Conservation (phyloP, 2,113 vertebrate genomes). For the Sinocyclocheilus anshuiensis region DNA sequence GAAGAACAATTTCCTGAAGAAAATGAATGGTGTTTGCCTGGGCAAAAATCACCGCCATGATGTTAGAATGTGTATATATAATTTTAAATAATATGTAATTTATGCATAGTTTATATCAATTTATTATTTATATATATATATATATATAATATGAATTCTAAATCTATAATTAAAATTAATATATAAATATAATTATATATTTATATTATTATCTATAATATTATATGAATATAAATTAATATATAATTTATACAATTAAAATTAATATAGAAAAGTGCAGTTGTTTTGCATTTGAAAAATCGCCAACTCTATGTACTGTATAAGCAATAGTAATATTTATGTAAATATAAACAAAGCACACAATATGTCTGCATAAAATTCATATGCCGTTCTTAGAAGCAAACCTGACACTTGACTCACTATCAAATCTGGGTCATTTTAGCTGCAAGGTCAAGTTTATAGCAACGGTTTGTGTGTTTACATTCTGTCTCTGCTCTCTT, state of each 20-base stretch:
- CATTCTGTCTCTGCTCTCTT: neutral
- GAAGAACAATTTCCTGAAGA: neutral
- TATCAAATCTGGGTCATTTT: conserved; percentile 13
- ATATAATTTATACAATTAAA: too few relatives aligned
- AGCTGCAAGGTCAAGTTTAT: neutral
- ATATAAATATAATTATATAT: too few relatives aligned
- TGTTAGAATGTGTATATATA: too few relatives aligned
- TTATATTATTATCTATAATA: too few relatives aligned
- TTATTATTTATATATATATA: too few relatives aligned
- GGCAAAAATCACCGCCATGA: neutral
- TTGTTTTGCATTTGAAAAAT: too few relatives aligned
- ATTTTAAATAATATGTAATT: too few relatives aligned
- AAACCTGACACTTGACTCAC: neutral
- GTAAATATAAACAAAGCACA: neutral
- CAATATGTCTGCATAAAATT: neutral
- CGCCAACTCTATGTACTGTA: neutral
- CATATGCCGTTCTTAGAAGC: neutral
- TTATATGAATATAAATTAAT: too few relatives aligned
- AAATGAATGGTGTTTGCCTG: neutral
- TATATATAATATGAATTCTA: too few relatives aligned
- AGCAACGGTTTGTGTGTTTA: neutral
- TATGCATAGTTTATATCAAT: too few relatives aligned
- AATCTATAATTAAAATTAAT: too few relatives aligned
- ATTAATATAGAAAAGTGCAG: too few relatives aligned
- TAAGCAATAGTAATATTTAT: neutral